Base-by-base conservation (phyloP, 2,888 invertebrate genomes). In the Petrolisthes manimaculis region DNA sequence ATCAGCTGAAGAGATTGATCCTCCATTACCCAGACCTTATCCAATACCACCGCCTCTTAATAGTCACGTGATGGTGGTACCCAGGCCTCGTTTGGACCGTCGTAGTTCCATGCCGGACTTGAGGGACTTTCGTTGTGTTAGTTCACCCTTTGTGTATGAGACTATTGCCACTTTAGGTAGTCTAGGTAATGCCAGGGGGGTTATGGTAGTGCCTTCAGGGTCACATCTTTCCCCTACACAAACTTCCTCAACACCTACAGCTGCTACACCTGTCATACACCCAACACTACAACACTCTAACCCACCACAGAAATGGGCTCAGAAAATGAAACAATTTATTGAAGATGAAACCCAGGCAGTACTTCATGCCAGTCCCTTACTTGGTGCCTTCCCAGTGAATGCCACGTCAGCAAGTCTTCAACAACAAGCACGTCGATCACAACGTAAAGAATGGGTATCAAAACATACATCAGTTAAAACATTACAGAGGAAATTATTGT, bases 61-160 rank as follows among this genome's bases (percentile, higher is more conserved):
- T 37, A 84, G 81, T 75, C 88, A 88, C 56, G 71, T 88, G 8
- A 75, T 88, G 88, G 84, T 88, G 54, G 84, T 88, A 71, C 84
- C 88, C 0, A 24, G 84, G 4, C 88, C 88, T 12, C 78, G 75
- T 55, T 69, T 88, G 54, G 84, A 88, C 51, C 84, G 88, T 0
- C 84, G 88, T 54, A 88, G 84, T 67, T 88, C 88, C 37, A 88
- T 88, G 88, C 88, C 88, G 8, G 88, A 88, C 56, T 67, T 88
- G 14, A 55, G 88, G 71, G 88, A 88, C 69, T 88, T 84, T 56
- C 75, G 88, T 6, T 88, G 75, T 21, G 84, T 88, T 37, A 88
- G 84, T 67, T 88, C 88, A 12, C 69, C 88, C 6, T 80, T 88
- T 54, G 84, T 88, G 5, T 88, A 88, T 79, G 88, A 88, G 24